Base-by-base conservation (phyloP, 1,140 invertebrate species). In the Copidosoma floridanum region DNA sequence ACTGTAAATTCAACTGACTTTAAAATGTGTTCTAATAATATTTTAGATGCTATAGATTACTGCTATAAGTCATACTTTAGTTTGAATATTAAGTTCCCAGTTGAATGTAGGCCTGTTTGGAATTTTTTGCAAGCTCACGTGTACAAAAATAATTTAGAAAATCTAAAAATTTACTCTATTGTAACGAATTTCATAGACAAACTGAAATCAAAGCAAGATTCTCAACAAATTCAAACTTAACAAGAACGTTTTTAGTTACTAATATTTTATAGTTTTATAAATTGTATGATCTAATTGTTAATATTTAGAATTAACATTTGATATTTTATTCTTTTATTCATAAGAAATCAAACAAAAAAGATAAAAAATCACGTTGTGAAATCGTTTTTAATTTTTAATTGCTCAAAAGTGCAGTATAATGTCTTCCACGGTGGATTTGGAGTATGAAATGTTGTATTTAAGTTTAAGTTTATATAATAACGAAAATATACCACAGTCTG, bases 61-160 rank as follows among this genome's bases (percentile, higher is more conserved):
- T 61, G 58, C 21, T 61, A 54, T 27, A 61, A 61, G 20, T 4
- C 51, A 21, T 61, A 32, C 12, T 41, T 61, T 47, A 24, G 47
- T 47, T 35, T 57, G 4, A 63, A 63, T 46, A 41, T 46, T n/a
- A 40, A 53, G 10, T 63, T 63, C 41, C 40, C 60, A 20, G 2
- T 20, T 5, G 55, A 57, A 35, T 63, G 61, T 20, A 35, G 18
- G 53, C 61, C 56, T 40, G 27, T 63, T 44, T 63, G 55, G 48
- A 43, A 23, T 18, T 63, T 57, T 52, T 12, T 63, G 7, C 61
- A 57, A 40, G 11, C 16, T 18, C n/a, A 48, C 27, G 4, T 57
- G 2, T 57, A 57, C 14, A 57, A 48, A 48, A 43, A 21, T 6
- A 11, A 44, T 26, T 3, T 47, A 26, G 23, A 38, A 47, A 37